These are phyloP conservation scores for Mnemiopsis leidyi DNA, from an alignment of 37 sponge, comb jelly and placozoan species.

Conservation along the genomic window DNA sequence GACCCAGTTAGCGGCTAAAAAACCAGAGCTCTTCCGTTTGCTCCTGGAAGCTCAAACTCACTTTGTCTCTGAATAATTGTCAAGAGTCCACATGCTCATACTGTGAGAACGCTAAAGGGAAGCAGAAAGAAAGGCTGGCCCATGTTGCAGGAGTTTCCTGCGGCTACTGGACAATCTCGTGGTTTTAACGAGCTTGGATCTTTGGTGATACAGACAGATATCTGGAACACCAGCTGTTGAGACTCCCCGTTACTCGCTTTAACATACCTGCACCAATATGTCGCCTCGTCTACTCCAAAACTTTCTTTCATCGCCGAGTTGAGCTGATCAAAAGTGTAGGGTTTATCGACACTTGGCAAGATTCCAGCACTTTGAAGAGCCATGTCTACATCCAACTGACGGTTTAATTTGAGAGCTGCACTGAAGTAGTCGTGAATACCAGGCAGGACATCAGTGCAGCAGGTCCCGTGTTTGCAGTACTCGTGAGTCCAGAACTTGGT, in stretches of 20 bases:
- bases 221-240: slow-evolving; percentile 32
- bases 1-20: too few species aligned
- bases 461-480: slow-evolving; percentile 63
- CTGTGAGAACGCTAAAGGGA: not conserved
- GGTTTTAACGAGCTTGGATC: not conserved
- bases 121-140: not conserved
- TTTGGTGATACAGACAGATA: slow-evolving; percentile 19
- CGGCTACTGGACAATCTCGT: not conserved
- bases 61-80: too few species aligned
- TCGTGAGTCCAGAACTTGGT: slow-evolving; percentile 55
- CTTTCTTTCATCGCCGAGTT: not conserved
- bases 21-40: too few species aligned
- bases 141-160: not conserved
- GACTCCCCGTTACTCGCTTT: not conserved
- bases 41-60: too few species aligned
- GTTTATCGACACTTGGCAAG: not conserved
- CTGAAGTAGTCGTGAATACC: slow-evolving; percentile 5
- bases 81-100: too few species aligned
- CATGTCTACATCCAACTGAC: not conserved
- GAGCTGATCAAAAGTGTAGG: not conserved
- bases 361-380: not conserved
- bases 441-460: not conserved
- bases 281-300: slow-evolving; percentile 7
- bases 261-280: slow-evolving; percentile 16
- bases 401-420: not conserved